Base-by-base conservation (phyloP, 2,888 invertebrate species). In the Latheticus oryzae region DNA sequence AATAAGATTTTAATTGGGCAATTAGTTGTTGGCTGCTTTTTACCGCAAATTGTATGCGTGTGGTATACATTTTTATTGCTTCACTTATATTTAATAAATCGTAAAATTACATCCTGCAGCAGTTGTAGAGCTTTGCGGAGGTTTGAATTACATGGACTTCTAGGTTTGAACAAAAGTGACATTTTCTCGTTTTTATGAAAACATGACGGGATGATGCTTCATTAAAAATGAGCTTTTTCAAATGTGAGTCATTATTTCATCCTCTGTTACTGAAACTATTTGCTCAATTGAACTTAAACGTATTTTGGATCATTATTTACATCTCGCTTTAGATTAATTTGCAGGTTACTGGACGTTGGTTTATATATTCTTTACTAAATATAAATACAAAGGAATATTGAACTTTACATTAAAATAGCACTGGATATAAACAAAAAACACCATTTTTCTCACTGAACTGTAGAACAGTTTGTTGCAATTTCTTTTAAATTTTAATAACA, bases 1-100 rank as follows among this genome's bases (percentile, higher is more conserved):
- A n/a, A n/a, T n/a, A n/a, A n/a, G n/a, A n/a, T n/a, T n/a, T n/a
- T n/a, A n/a, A n/a, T n/a, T n/a, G n/a, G n/a, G n/a, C n/a, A n/a
- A n/a, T n/a, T n/a, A n/a, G n/a, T n/a, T n/a, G n/a, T n/a, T n/a
- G n/a, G n/a, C n/a, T n/a, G n/a, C 7, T 40, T 45, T 32, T 32
- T 45, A 45, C 5, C 23, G 32, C 43, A 19, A 32, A 47, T 43
- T 13, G 17, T 42, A 13, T 47, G 48, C 8, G 33, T 48, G 35
- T 35, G 35, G 48, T 23, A 35, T 9, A 33, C 12, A 47, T n/a
- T 47, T 47, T 47, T 47, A 47, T 47, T 47, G 21, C 47, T 15
- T 47, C 13, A 32, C 47, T 47, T 12, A 26, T 48, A 48, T 48
- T 48, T 48, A 35, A 48, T 48, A 48, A 48, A 48, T 35, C 48